Evolutionary conservation across 2,888 invertebrate genomes (phyloP).

Genomic region (Sphecodes monilicornis): DNA sequence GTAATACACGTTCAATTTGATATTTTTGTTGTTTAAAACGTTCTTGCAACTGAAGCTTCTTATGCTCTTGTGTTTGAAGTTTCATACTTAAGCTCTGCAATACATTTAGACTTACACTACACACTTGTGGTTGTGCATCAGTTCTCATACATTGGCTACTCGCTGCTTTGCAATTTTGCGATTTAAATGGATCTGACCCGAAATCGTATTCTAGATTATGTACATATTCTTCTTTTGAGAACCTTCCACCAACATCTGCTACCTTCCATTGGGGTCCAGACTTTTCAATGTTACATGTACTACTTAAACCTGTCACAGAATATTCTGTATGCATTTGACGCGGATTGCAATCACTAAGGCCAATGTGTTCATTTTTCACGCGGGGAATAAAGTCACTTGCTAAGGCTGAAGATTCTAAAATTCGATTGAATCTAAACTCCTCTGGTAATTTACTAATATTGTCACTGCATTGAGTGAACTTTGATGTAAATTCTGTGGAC

Average conservation of each 20-base stretch:
- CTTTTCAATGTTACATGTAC: constrained; percentile 48
- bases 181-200: constrained; percentile 75
- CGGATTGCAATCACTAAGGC: constrained; percentile 19
- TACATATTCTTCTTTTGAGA: constrained; percentile 47
- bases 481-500: constrained; percentile 50
- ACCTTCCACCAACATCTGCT: constrained; percentile 71
- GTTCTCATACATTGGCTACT: constrained; percentile 56
- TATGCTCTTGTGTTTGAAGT: constrained; percentile 64
- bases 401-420: constrained; percentile 44
- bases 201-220: constrained; percentile 67
- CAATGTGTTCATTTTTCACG: constrained; percentile 29
- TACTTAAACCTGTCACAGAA: constrained; percentile 51
- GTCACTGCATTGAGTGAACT: constrained; percentile 38
- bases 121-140: constrained; percentile 48
- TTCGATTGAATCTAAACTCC: constrained; percentile 51
- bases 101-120: constrained; percentile 61
- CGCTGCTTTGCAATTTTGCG: constrained; percentile 68
- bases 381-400: constrained; percentile 37
- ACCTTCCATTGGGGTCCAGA: constrained; percentile 63
- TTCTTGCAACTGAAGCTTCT: constrained; percentile 63
- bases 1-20: constrained; percentile 55
- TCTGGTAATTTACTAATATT: constrained; percentile 54
- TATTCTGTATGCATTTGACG: constrained; percentile 46
- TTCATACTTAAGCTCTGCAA: constrained; percentile 59
- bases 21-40: constrained; percentile 58